Evolutionary conservation across 64 coral and sea anemone genomes (phyloP), one percentile per base, ranked within the genome.

Genomic region (Platygyra sinensis): DNA sequence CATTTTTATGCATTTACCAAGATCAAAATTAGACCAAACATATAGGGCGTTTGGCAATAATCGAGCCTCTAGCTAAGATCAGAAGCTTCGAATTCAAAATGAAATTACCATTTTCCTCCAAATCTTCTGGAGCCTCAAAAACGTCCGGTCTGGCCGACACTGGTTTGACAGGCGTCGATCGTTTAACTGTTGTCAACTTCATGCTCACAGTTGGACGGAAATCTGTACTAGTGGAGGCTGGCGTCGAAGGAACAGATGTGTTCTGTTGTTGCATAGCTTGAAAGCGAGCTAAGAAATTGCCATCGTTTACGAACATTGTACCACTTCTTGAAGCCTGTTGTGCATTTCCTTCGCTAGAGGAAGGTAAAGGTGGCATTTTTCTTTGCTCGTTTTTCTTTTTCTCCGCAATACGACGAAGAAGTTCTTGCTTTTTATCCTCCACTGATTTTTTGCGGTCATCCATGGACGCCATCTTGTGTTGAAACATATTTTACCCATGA

Each of bases 221-320:
- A 9, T 74, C 86, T 28, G 80, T 65, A 20, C 18, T 30, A n/a
- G 16, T 19, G 32, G 46, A 30, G 33, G 79, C 24, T 17, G 67
- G 20, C 28, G 52, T 24, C 5, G 18, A 73, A 73, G 84, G 14
- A 52, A 33, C 27, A 73, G 46, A 20, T 50, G 38, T 50, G n/a
- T 84, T 11, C 4, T 57, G 33, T 29, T 90, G 79, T 73, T 91
- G 89, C 89, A 91, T 91, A 6, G 89, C 89, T 46, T 91, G 89
- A 84, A 91, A 91, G 39, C 89, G 89, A 18, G 89, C 89, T 74
- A 91, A 76, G 79, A 91, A 91, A n/a, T 80, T 83, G 5, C 89
- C 89, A 76, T 91, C 89, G 50, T 91, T 91, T 72, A 85, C 67
- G 73, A 91, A 91, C 80, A 91, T 62, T 46, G 52, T n/a, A 39